These are phyloP conservation scores for Lacerta agilis DNA, from an alignment of 2,797 vertebrate species.

Conservation along the genomic window DNA sequence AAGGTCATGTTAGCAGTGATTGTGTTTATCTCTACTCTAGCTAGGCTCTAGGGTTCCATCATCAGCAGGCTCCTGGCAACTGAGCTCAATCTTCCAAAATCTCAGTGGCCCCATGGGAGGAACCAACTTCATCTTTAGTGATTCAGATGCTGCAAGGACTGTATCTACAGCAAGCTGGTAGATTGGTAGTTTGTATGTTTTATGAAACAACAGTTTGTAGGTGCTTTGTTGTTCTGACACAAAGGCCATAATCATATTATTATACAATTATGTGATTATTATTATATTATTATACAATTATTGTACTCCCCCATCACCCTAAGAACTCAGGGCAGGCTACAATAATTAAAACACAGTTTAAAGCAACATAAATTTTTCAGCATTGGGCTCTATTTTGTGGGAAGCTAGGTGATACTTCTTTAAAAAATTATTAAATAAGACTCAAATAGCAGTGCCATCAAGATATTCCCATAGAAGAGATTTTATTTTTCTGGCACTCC, in stretches of 20 bases:
- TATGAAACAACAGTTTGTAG: background rate
- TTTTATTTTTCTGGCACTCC: background rate
- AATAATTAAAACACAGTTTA: too few species aligned
- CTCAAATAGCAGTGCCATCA: background rate
- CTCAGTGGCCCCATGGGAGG: background rate
- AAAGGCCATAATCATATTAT: too few species aligned
- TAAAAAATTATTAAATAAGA: too few species aligned
- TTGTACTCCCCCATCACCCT: too few species aligned
- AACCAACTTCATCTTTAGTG: background rate
- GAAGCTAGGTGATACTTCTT: background rate
- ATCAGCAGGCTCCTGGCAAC: background rate
- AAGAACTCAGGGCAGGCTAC: too few species aligned
- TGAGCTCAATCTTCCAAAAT: too few species aligned
- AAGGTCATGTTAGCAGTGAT: background rate
- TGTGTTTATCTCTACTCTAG: background rate
- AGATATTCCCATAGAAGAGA: too few species aligned
- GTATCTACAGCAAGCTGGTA: background rate
- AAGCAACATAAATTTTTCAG: background rate
- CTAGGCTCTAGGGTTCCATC: background rate
- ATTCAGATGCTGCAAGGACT: background rate
- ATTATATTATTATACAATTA: too few species aligned
- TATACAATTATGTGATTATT: too few species aligned
- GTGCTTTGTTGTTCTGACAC: too few species aligned
- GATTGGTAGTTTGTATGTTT: background rate
- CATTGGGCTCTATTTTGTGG: background rate